phyloP scores from a whole-genome alignment of 1,140 invertebrate species.

The Choristoneura fumiferana region DNA sequence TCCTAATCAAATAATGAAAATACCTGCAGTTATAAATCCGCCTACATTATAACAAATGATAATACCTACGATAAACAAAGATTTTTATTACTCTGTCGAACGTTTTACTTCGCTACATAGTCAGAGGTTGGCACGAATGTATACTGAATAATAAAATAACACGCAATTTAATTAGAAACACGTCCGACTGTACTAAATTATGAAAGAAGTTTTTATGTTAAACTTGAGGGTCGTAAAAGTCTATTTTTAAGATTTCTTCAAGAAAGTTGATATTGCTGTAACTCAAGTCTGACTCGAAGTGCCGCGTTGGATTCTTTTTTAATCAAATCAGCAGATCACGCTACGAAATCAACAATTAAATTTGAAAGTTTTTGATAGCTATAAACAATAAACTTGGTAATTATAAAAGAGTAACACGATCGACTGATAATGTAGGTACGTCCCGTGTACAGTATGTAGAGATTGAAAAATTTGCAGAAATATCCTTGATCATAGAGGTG shows the following conservation, averaged over 20 bases:
- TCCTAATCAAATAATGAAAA: not conserved
- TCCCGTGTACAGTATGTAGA: too few species aligned
- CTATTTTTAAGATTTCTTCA: conserved; percentile 4
- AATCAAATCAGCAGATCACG: conserved; percentile 5
- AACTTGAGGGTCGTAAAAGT: conserved; percentile 9
- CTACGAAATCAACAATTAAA: too few species aligned
- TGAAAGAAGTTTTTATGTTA: conserved; percentile 10
- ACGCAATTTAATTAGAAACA: conserved; percentile 14
- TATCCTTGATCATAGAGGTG: too few species aligned
- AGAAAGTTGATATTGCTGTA: conserved; percentile 16
- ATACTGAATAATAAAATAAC: conserved; percentile 10
- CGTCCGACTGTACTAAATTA: conserved; percentile 17
- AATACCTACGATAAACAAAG: conserved; percentile 9
- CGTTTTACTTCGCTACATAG: conserved; percentile 5
- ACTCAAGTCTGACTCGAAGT: conserved; percentile 10
- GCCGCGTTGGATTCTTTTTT: conserved; percentile 1
- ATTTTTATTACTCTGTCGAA: conserved; percentile 16
- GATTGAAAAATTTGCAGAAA: too few species aligned
- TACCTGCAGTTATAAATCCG: not conserved
- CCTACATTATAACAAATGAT: conserved; percentile 18
- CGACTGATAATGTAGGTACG: not conserved
- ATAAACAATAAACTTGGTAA: not conserved
- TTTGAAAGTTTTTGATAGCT: not conserved
- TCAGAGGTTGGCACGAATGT: conserved; percentile 10
- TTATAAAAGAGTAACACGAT: not conserved